Evolutionary conservation across 1,140 invertebrate species (phyloP), one percentile per base, ranked within the genome.

Genomic region (Paraescarpia echinospica): DNA sequence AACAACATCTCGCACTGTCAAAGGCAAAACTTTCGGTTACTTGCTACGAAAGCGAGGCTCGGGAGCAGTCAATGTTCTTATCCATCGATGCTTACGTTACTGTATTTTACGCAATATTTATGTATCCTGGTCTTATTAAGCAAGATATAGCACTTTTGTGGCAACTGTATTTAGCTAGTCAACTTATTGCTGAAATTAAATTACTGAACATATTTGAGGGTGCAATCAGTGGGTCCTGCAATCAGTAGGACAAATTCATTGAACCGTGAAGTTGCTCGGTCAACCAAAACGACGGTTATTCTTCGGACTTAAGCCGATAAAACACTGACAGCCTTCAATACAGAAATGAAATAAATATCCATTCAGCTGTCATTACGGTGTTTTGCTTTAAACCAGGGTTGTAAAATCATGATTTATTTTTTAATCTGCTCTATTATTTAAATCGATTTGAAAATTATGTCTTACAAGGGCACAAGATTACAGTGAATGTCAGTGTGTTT

Each of bases 61-160:
- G 59, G 59, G 59, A 77, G 59, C 92, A 48, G 92, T 91, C 92
- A 92, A 34, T 33, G 92, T 93, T 93, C 41, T 92, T 9, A 51
- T 48, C 33, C 51, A 89, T 27, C 33, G 59, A 33, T 33, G 33
- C n/a, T n/a, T 34, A 35, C 35, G 90, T 90, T 92, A 92, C 77
- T 89, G 22, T 93, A 91, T 51, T 91, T 91, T n/a, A 9, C 31
- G 34, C 34, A 12, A 91, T 34, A 51, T 91, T 35, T 35, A 51
- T 91, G 34, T 91, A n/a, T 34, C 34, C 33, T 91, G 22, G 59
- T 77, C 2, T 77, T 77, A 18, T 0, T 77, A 77, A 77, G 22
- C 12, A 77, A 77, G 9, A 27, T 77, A 77, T 31, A 77, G 22
- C 22, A 77, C 22, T 77, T 12, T 31, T 0, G 22, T 77, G 59